Conservation (phyloP, 2,888 invertebrate genomes). For the Mimumesa dahlbomi region DNA sequence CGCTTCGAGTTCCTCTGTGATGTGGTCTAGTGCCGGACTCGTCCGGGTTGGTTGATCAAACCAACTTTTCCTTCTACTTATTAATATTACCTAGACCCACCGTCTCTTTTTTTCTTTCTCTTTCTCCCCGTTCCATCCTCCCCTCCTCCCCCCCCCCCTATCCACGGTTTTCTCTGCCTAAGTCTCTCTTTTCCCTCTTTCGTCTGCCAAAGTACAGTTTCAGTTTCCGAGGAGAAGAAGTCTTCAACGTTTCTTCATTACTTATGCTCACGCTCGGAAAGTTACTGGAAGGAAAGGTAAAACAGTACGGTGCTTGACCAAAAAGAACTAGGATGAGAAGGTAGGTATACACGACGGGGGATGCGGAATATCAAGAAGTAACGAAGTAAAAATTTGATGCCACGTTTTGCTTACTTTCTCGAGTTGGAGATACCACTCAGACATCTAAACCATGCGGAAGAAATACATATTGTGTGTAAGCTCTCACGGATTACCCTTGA, state of each 20-base stretch:
- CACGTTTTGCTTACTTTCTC: constrained; percentile 2
- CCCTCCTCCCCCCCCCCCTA: too few species aligned
- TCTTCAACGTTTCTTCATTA: constrained; percentile 63
- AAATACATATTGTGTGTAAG: too few species aligned
- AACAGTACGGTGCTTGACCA: constrained; percentile 42
- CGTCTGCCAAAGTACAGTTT: constrained; percentile 39
- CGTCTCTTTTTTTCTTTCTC: constrained; percentile 18
- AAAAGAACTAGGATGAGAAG: constrained; percentile 22
- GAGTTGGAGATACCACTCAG: neutral
- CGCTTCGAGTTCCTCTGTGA: constrained; percentile 74
- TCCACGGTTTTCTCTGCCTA: constrained; percentile 21
- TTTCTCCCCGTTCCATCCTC: neutral
- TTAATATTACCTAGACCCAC: constrained; percentile 76
- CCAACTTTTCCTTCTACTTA: constrained; percentile 80
- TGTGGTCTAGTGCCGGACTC: constrained; percentile 70
- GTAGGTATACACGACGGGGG: constrained; percentile 23
- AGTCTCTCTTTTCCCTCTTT: constrained; percentile 24
- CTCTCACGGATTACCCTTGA: too few species aligned
- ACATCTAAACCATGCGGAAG: constrained; percentile 2
- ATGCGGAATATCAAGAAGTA: constrained; percentile 24
- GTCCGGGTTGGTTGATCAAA: constrained; percentile 76
- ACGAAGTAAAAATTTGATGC: constrained; percentile 40
- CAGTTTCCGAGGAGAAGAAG: constrained; percentile 43
- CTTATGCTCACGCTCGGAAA: constrained; percentile 48
- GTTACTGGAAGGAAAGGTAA: constrained; percentile 36